These are phyloP conservation scores for Masticophis lateralis DNA, from an alignment of 2,797 vertebrate species.

Conservation along the genomic window DNA sequence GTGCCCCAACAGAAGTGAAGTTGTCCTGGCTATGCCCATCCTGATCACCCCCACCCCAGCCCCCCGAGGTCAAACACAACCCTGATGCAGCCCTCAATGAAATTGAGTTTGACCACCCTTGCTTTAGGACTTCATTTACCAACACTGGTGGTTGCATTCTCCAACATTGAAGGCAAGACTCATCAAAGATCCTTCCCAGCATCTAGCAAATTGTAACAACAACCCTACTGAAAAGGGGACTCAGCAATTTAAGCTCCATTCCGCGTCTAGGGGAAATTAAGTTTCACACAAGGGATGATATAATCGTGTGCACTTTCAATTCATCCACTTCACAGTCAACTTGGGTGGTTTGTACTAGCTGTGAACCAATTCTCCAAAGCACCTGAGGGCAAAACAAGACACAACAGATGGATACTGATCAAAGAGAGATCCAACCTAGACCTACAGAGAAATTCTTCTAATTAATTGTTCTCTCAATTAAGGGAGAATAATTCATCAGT, in stretches of 20 bases:
- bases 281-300: background rate
- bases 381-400: background rate
- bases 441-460: background rate
- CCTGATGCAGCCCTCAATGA: too few species aligned
- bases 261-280: background rate
- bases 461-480: background rate
- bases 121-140: slow-evolving; percentile 38
- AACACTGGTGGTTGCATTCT: slow-evolving; percentile 23
- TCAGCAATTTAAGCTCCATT: background rate
- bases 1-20: too few species aligned
- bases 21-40: too few species aligned
- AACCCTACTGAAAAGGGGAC: rapidly evolving
- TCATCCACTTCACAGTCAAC: background rate
- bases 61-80: too few species aligned
- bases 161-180: background rate
- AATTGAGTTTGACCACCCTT: too few species aligned
- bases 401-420: background rate
- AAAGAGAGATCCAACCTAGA: background rate
- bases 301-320: background rate
- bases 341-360: background rate
- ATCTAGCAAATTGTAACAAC: slow-evolving; percentile 8
- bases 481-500: background rate
- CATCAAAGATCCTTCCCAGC: background rate
- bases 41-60: too few species aligned
- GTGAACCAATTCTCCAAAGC: background rate